Percentiles rank a stretch among this genome's conserved stretches.
Evolutionary conservation across 2,888 invertebrate genomes (phyloP).

Genomic region (Aelia acuminata): DNA sequence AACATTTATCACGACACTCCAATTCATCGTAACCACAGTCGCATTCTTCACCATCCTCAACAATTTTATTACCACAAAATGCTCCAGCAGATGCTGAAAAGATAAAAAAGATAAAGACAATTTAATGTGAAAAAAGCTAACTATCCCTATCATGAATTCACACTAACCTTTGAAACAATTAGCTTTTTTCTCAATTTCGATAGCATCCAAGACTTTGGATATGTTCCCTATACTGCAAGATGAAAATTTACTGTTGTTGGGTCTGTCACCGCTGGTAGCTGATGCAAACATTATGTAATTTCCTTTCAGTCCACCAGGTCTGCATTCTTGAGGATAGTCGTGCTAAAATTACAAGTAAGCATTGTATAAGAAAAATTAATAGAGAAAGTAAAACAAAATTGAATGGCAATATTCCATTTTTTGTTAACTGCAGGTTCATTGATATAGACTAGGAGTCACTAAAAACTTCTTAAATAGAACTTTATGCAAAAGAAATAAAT

Average conservation of each 20-base stretch:
- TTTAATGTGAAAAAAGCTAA: background rate
- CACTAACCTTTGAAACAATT: slow-evolving; percentile 86
- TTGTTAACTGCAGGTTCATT: background rate
- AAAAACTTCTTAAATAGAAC: background rate
- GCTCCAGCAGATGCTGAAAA: slow-evolving; percentile 84
- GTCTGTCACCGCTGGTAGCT: slow-evolving; percentile 97
- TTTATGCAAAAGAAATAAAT: background rate
- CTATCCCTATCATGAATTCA: background rate
- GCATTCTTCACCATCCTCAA: slow-evolving; percentile 97
- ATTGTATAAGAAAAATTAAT: background rate
- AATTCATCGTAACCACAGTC: slow-evolving; percentile 95
- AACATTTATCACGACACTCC: slow-evolving; percentile 94
- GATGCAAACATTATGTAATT: slow-evolving; percentile 99
- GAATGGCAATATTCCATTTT: background rate
- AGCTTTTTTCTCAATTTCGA: slow-evolving; percentile 89
- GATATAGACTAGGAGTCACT: background rate
- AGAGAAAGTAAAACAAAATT: background rate
- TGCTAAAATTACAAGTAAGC: slow-evolving; percentile 76
- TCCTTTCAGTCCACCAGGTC: slow-evolving; percentile 91
- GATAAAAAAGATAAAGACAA: background rate
- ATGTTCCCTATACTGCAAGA: slow-evolving; percentile 95
- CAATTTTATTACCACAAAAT: slow-evolving; percentile 99
- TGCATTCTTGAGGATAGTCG: slow-evolving; percentile 91
- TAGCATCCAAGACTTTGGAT: slow-evolving; percentile 92
- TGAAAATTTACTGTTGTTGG: slow-evolving; percentile 98